These are phyloP conservation scores for Lepidonotus clava DNA, from an alignment of 2,888 invertebrate species.

Conservation along the genomic window DNA sequence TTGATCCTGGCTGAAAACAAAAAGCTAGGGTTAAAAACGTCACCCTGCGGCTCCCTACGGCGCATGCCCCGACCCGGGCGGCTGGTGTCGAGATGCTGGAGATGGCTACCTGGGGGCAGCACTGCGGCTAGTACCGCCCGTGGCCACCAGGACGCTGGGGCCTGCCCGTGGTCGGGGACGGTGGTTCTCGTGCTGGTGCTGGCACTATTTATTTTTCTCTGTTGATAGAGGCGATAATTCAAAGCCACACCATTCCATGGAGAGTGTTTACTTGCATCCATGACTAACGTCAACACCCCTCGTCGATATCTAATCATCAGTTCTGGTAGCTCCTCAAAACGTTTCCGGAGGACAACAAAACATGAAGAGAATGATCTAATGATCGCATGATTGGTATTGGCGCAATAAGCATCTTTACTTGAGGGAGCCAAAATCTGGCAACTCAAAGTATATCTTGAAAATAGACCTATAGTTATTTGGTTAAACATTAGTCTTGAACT, in stretches of 20 bases:
- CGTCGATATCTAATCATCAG: background rate
- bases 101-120: conserved; percentile 35
- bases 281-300: background rate
- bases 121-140: background rate
- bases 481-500: no score
- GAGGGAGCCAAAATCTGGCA: no score
- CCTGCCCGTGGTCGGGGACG: background rate
- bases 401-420: no score
- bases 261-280: background rate
- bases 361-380: no score
- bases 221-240: background rate
- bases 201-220: background rate
- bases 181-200: background rate
- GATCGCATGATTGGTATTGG: no score
- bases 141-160: background rate
- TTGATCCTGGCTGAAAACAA: conserved; percentile 14
- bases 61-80: no score
- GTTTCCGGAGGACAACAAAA: no score
- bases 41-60: no score
- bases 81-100: background rate
- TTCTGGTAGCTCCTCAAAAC: no score
- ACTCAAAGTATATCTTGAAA: no score
- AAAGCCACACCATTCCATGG: background rate
- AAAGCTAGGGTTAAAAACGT: background rate
- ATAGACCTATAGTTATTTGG: no score